Evolutionary conservation across 2,888 invertebrate genomes (phyloP), one percentile per base, ranked within the genome.

Genomic region (Plagodis pulveraria): DNA sequence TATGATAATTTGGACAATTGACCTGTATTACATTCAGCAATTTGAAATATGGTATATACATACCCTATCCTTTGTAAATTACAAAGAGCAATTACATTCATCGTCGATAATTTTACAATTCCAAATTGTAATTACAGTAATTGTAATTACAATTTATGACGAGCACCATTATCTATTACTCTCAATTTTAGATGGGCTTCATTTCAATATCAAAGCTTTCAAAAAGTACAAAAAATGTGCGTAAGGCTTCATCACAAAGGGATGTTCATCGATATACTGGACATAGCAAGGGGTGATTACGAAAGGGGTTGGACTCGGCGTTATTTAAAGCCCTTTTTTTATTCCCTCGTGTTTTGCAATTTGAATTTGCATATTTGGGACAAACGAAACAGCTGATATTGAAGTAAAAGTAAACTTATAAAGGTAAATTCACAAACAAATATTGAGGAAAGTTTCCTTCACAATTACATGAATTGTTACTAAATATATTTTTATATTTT

Each of bases 181-280:
- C 41, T 6, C 41, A 50, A 46, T 50, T 34, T 42, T 40, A 5
- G 12, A 22, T 34, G 46, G 41, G 10, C n/a, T 11, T 42, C 41
- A n/a, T 41, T 41, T n/a, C 7, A 56, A 50, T 50, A 45, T 34
- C 40, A 40, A 41, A 43, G 6, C n/a, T 10, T 9, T 43, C 32
- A 34, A 42, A 32, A 42, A 43, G 12, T 43, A 35, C 35, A 50
- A 35, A 49, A 41, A 49, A 50, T 43, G 53, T 49, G 43, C 41
- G 43, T 32, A 11, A 40, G 9, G 33, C 40, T 41, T 47, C 8
- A 38, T 47, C 11, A 49, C 12, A 50, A 59, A 63, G 56, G 59
- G 50, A 41, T 33, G 54, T 56, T 62, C 55, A 59, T 50, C 56
- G 38, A 59, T 60, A 41, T 43, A 58, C 57, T 65, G 65, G 59